phyloP scores from a whole-genome alignment of 2,888 invertebrate species.

The Drosophila acutilabella region DNA sequence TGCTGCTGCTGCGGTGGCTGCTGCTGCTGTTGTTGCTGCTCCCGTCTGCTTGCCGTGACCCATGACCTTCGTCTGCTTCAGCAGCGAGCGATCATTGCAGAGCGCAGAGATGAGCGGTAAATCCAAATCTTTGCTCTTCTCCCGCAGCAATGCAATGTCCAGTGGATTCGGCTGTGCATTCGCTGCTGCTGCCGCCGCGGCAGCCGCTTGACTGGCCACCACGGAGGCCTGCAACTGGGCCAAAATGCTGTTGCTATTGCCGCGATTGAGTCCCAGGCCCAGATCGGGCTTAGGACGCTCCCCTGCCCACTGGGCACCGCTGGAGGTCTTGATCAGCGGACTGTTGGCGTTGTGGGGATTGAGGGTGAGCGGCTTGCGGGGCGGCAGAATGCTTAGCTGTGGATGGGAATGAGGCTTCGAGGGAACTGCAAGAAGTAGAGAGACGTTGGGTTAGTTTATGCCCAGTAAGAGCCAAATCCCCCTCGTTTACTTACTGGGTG shows the following conservation, averaged over 20 bases:
- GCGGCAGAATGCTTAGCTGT: conserved; percentile 68
- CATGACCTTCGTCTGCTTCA: conserved; percentile 95
- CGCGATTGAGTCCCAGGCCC: conserved; percentile 61
- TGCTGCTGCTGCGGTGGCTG: conserved; percentile 60
- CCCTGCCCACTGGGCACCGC: conserved; percentile 83
- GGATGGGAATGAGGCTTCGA: conserved; percentile 72
- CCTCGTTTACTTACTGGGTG: conserved; percentile 82
- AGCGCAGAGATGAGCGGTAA: conserved; percentile 96
- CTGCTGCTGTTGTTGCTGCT: conserved; percentile 62
- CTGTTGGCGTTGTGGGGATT: conserved; percentile 75
- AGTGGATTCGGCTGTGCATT: conserved; percentile 84
- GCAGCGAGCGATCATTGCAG: conserved; percentile 95
- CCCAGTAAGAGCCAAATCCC: too few species aligned
- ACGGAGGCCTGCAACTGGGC: conserved; percentile 82
- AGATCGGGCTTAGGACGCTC: conserved; percentile 79
- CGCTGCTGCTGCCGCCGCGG: conserved; percentile 28
- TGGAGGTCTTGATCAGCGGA: conserved; percentile 82
- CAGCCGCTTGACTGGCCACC: conserved; percentile 54
- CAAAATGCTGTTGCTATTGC: conserved; percentile 76
- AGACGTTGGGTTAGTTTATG: too few species aligned
- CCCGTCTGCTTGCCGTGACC: conserved; percentile 86
- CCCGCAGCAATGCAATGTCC: conserved; percentile 93
- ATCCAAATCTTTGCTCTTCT: conserved; percentile 95
- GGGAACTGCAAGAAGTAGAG: conserved; percentile 76
- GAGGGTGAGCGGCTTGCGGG: conserved; percentile 78